Base-by-base conservation (phyloP, 2,113 vertebrate genomes). In the Cranoglanis bouderius region DNA sequence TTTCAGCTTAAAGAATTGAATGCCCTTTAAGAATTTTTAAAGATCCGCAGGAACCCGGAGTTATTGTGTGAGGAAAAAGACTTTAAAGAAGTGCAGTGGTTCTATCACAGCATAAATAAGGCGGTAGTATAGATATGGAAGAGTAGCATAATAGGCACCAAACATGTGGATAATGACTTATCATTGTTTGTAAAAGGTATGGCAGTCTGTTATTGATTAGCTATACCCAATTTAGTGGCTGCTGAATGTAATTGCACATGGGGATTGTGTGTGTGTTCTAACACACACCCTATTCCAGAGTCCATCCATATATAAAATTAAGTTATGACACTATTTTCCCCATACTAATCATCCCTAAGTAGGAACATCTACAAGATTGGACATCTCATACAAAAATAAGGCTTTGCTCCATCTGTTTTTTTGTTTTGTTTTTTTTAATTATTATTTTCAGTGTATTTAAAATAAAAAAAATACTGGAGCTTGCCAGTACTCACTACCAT, bases 391-490 rank as follows among this genome's bases (percentile, higher is more conserved):
- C 35, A 89, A 86, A 86, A 87, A 59, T 16, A 3, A 84, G 80
- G 29, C 46, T 90, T 80, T 84, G 88, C 74, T 89, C 61, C 5
- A 43, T 12, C 1, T 46, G 1, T 87, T 92, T 16, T 46, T 93
- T 91, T 93, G 92, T 92, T 91, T 89, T 92, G 16, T 46, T 93
- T 91, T 93, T 92, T 92, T 91, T 89, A 93, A 92, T 93, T 94
- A 95, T 92, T 92, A 95, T 95, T 94, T 94, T 96, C 95, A 95
- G 94, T 96, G 94, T 96, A 94, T 94, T 94, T 92, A 95, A 95
- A 95, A 85, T 46, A 84, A 51, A 40, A 51, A 43, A 88, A 94
- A 91, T 90, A 91, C 90, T 88, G 91, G 92, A 90, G 49, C 74
- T 94, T 91, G 80, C 93, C 90, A 93, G 93, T 91, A 91, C 93